These are phyloP conservation scores for Hepsetus odoe DNA, from an alignment of 2,113 vertebrate species.

Conservation along the genomic window DNA sequence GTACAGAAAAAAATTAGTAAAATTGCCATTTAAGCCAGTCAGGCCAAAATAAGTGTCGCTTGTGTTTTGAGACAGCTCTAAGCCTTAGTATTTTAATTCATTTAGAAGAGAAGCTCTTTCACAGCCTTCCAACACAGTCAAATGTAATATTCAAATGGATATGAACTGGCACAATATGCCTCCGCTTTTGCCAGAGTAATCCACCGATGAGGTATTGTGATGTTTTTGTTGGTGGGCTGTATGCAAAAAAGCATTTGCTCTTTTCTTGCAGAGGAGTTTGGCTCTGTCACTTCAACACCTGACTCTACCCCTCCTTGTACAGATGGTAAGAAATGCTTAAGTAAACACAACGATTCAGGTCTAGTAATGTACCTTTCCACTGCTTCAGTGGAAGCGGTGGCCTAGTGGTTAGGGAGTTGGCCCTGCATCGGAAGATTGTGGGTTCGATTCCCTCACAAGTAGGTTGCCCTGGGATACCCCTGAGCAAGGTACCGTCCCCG, in stretches of 20 bases:
- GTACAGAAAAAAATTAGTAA: too few species aligned
- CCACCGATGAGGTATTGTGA: not conserved
- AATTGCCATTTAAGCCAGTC: too few species aligned
- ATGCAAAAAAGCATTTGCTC: slow-evolving; percentile 1
- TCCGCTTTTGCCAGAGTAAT: not conserved
- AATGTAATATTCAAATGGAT: slow-evolving; percentile 19
- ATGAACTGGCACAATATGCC: not conserved
- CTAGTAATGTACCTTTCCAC: too few species aligned
- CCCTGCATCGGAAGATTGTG: too few species aligned
- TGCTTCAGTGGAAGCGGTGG: too few species aligned
- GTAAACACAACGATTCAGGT: not conserved
- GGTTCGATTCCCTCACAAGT: too few species aligned
- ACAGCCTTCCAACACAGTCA: not conserved
- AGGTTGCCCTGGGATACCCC: too few species aligned
- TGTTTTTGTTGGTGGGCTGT: not conserved
- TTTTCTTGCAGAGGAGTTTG: slow-evolving; percentile 78
- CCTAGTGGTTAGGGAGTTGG: too few species aligned
- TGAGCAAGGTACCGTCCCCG: too few species aligned
- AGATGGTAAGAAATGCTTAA: slow-evolving; percentile 68
- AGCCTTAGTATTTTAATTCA: not conserved
- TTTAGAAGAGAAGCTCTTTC: not conserved
- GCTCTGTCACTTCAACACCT: slow-evolving; percentile 79
- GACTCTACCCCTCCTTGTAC: slow-evolving; percentile 81
- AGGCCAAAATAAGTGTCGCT: not conserved
- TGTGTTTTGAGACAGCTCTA: not conserved